Base-by-base conservation (phyloP, 2,113 vertebrate species). In the Calyptommatus sinebrachiatus region DNA sequence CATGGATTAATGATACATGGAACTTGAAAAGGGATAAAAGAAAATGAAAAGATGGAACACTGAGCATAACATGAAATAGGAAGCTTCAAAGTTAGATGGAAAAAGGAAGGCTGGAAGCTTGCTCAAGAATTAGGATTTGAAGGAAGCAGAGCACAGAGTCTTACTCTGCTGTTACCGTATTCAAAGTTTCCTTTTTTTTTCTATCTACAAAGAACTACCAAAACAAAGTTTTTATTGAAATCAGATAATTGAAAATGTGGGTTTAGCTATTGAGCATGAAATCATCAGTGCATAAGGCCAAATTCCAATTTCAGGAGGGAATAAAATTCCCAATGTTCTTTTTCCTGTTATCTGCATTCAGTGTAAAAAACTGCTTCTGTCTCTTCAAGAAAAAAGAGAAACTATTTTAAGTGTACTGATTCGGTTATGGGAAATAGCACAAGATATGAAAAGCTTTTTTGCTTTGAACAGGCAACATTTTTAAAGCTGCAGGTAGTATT, bases 1-100 rank as follows among this genome's bases (percentile, higher is more conserved):
- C 79, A 18, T 22, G 28, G 73, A 70, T 81, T 70, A 81, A 81
- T 81, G 65, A 76, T 76, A 70, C 53, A 76, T 53, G 62, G 41
- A 62, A 74, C 20, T 48, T 62, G 79, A 62, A 81, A 75, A 48
- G 65, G 53, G 57, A 62, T 73, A 45, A 75, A 63, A 81, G 65
- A 61, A 62, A 81, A 70, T 8, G 7, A 57, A 31, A 76, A 45
- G 20, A 63, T 48, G 41, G 66, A 75, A 81, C 53, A 76, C 41
- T 70, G 31, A 81, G 29, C 35, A 3, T 10, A 79, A 61, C 31
- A 14, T 57, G 62, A 76, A 26, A 71, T 5, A 71, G 77, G 61
- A 57, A 61, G 31, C 53, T 71, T 78, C 67, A 71, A 71, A 81
- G 53, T 61, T 48, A 45, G 11, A 35, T 10, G 74, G 21, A 28